Evolutionary conservation across 2,888 invertebrate genomes (phyloP).

Genomic region (Pandemis cinnamomeana): DNA sequence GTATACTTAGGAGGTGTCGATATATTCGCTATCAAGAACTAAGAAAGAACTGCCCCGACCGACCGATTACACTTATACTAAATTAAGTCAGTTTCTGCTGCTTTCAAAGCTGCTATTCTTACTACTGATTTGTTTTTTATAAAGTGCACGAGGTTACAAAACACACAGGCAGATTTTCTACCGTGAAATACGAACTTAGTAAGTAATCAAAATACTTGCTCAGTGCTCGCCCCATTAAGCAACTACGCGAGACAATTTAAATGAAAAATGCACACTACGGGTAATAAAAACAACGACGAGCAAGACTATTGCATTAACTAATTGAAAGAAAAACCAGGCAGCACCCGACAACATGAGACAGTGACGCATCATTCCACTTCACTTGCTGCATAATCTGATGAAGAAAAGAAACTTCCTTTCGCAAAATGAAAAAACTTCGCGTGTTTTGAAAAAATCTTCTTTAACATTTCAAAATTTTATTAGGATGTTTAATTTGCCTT

Average conservation of each 20-base stretch:
- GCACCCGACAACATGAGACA: not conserved
- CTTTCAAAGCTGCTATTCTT: too few relatives aligned
- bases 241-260: not conserved
- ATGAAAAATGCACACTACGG: not conserved
- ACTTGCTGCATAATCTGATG: constrained; percentile 18
- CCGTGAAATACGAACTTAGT: not conserved
- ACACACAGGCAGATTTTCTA: not conserved
- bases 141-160: not conserved
- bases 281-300: not conserved
- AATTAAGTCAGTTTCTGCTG: not conserved
- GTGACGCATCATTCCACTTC: constrained; percentile 2
- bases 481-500: not conserved
- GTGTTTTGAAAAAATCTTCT: not conserved
- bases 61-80: not conserved
- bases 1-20: too few relatives aligned
- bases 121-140: too few relatives aligned
- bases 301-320: not conserved
- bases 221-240: not conserved
- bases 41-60: not conserved
- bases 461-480: constrained; percentile 9
- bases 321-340: not conserved
- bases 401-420: constrained; percentile 9
- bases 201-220: constrained; percentile 1
- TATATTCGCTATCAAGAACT: too few relatives aligned
- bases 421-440: constrained; percentile 16